Evolutionary conservation across 23 tunicate species (phyloP).

Genomic region (Halocynthia roretzi): DNA sequence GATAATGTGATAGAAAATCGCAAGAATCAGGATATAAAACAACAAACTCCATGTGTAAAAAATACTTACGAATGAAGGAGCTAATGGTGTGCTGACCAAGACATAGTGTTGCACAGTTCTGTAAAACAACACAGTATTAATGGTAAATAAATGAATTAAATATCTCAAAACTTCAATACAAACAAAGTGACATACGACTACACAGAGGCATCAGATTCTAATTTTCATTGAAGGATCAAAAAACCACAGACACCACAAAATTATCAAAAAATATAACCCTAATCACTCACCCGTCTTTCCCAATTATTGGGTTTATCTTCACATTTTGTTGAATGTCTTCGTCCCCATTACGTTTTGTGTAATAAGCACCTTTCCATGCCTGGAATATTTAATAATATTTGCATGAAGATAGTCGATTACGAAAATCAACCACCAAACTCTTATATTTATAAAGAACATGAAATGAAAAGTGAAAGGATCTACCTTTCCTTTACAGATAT

Average conservation of each 20-base stretch:
- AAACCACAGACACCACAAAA: no score
- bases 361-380: conserved; percentile 45
- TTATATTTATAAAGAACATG: background rate
- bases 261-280: background rate
- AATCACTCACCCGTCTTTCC: conserved; percentile 11
- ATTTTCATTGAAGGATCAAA: no score
- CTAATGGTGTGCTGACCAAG: conserved; percentile 21
- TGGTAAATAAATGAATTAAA: background rate
- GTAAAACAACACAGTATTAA: background rate
- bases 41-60: background rate
- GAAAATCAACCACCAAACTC: background rate
- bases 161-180: conserved; percentile 6
- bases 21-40: background rate
- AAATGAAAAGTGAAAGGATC: background rate
- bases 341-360: conserved; percentile 21
- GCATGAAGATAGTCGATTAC: background rate
- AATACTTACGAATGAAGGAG: background rate
- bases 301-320: conserved; percentile 17
- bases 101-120: conserved; percentile 38
- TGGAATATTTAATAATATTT: conserved; percentile 10
- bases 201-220: no score
- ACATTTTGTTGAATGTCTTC: conserved; percentile 28
- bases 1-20: conserved; percentile 4
- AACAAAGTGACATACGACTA: background rate
- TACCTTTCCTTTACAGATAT: conserved; percentile 39